phyloP scores from a whole-genome alignment of 2,113 vertebrate genomes.

The Apteryx owenii region DNA sequence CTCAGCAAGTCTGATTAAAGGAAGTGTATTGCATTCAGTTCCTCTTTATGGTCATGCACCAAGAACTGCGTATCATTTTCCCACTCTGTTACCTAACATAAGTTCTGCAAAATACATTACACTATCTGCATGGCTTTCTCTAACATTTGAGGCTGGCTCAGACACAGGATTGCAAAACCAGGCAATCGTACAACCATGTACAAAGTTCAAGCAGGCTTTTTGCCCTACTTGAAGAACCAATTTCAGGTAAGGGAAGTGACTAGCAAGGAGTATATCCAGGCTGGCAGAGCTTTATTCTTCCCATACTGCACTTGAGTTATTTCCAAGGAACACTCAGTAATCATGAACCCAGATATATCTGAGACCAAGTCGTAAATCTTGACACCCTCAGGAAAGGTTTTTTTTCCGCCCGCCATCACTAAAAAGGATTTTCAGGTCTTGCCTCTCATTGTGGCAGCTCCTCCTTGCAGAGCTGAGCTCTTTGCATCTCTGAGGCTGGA shows the following conservation, averaged over 20 bases:
- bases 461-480: background rate
- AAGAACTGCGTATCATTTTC: background rate
- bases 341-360: rapidly evolving
- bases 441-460: background rate
- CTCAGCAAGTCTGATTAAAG: background rate
- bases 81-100: background rate
- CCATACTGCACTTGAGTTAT: background rate
- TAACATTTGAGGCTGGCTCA: background rate
- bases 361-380: background rate
- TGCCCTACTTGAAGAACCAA: background rate
- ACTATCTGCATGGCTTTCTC: background rate
- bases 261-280: background rate
- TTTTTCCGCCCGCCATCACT: background rate
- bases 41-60: background rate
- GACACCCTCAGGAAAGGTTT: background rate
- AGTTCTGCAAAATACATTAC: background rate
- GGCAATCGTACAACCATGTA: background rate
- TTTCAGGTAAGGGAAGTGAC: background rate
- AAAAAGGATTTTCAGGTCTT: background rate
- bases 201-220: background rate
- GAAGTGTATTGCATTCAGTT: background rate
- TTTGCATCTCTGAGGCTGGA: background rate
- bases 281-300: background rate
- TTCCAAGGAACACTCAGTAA: background rate
- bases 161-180: background rate